Evolutionary conservation across 1,140 invertebrate genomes (phyloP).

Genomic region (Sarcophaga peregrina): DNA sequence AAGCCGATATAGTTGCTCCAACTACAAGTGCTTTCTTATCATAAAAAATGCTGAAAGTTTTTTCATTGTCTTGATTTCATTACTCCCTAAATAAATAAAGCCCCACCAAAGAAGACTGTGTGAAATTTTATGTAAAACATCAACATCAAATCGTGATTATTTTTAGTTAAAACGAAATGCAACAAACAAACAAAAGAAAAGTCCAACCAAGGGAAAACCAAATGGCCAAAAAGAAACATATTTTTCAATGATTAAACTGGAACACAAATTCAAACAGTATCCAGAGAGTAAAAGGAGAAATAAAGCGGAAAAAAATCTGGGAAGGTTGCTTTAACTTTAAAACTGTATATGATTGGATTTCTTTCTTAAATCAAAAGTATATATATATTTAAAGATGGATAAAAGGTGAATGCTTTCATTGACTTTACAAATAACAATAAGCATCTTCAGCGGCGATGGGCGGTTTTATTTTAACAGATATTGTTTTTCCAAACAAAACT

Average conservation of each 20-base stretch:
- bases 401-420: slow-evolving; percentile 41
- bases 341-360: not conserved
- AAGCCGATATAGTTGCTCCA: too few relatives aligned
- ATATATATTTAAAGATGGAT: slow-evolving; percentile 9
- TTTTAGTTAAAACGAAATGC: not conserved
- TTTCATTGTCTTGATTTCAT: too few relatives aligned
- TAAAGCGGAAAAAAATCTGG: too few relatives aligned
- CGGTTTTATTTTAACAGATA: slow-evolving; percentile 44
- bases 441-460: slow-evolving; percentile 44
- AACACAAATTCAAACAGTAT: slow-evolving; percentile 39
- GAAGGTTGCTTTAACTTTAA: too few relatives aligned
- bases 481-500: slow-evolving; percentile 13
- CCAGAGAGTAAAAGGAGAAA: too few relatives aligned
- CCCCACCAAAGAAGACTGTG: slow-evolving; percentile 21
- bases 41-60: too few relatives aligned
- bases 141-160: slow-evolving; percentile 31
- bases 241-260: slow-evolving; percentile 43
- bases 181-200: too few relatives aligned
- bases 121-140: slow-evolving; percentile 45
- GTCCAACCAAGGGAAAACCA: too few relatives aligned
- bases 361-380: not conserved
- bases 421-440: slow-evolving; percentile 42
- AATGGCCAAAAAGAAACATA: not conserved
- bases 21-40: too few relatives aligned
- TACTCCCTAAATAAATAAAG: not conserved